Base-by-base conservation (phyloP, 2,797 vertebrate genomes). In the Chaunax sp. region DNA sequence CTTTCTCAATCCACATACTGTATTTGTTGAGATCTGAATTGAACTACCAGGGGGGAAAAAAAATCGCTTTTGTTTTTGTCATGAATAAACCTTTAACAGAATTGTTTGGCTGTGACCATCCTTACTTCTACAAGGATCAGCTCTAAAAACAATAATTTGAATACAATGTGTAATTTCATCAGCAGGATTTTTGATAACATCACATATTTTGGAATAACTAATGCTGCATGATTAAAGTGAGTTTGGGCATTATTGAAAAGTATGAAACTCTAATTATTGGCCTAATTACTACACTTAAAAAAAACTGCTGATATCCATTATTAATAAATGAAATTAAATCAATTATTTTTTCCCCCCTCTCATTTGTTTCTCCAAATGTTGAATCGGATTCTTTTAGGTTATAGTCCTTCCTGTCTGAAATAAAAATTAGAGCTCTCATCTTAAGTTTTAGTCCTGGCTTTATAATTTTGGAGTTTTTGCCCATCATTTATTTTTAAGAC, bases 1-100 rank as follows among this genome's bases (percentile, higher is more conserved):
- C 85, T 87, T 89, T 92, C 89, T 82, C 89, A 72, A 90, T 69
- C 64, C 64, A 52, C 72, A 62, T 85, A 79, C 87, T 87, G 80
- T 83, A 82, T 81, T 88, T 87, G 86, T 82, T 77, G 23, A 60
- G 61, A 75, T 87, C 54, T 73, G 78, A 87, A 75, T 59, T 81
- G 63, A 85, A 82, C 73, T 49, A 75, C 86, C 84, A 64, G 20
- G 53, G 49, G 20, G 53, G 49, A 65, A 38, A 51, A 52, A 64
- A 64, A 28, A 14, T 14, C 2, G 37, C 14, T 55, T 12, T 47
- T 19, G 12, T 43, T 43, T 71, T 60, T 61, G 30, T 54, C 22
- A n/a, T 71, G 16, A 20, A 45, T n/a, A 44, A 8, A 41, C 15
- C 28, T 40, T 50, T 19, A 40, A 33, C 20, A 10, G 47, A n/a